A percentile compares a stretch with the other conserved stretches of the same genome.
These are phyloP conservation scores for Linnaemya vulpina DNA, from an alignment of 2,888 invertebrate species.

Conservation along the genomic window DNA sequence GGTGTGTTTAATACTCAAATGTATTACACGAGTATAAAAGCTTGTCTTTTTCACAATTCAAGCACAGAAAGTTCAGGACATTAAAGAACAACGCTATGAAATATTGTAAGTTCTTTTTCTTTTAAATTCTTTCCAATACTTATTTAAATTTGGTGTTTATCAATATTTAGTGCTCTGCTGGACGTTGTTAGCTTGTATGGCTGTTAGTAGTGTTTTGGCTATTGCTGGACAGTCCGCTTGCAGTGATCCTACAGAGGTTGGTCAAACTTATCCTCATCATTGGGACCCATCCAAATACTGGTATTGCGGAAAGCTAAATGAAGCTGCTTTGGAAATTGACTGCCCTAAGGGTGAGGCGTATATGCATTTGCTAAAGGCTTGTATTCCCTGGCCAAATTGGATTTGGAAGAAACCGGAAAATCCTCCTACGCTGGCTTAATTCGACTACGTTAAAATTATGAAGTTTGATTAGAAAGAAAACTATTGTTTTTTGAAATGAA, in stretches of 20 bases:
- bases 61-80: too few species aligned
- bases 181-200: slow-evolving; percentile 68
- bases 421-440: slow-evolving; percentile 79
- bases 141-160: too few species aligned
- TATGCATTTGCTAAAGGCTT: slow-evolving; percentile 79
- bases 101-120: too few species aligned
- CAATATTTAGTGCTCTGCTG: slow-evolving; percentile 61
- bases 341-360: slow-evolving; percentile 79
- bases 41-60: too few species aligned
- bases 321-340: slow-evolving; percentile 75
- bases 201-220: slow-evolving; percentile 70
- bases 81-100: too few species aligned
- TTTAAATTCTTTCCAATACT: too few species aligned
- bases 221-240: slow-evolving; percentile 80
- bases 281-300: slow-evolving; percentile 81
- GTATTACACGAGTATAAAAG: too few species aligned
- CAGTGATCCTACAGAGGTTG: slow-evolving; percentile 76
- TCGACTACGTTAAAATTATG: not conserved
- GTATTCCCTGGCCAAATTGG: slow-evolving; percentile 80
- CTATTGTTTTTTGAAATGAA: too few species aligned
- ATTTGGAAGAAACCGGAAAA: slow-evolving; percentile 79
- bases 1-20: too few species aligned
- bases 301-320: slow-evolving; percentile 77
- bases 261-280: slow-evolving; percentile 79
- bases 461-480: too few species aligned